Conservation (phyloP, 2,888 invertebrate species). For the Noctua fimbriata region DNA sequence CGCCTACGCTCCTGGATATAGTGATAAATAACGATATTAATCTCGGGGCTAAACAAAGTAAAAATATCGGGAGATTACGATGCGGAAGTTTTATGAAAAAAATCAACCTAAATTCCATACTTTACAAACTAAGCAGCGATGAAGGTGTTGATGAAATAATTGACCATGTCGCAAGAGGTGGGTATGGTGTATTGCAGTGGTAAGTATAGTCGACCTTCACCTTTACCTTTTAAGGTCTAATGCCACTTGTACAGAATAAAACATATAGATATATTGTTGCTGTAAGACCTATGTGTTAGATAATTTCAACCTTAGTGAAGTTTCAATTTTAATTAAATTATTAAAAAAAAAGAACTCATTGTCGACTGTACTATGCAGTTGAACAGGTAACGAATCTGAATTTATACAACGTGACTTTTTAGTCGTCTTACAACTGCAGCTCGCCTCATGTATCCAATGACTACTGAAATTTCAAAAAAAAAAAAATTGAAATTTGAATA, state of each 20-base stretch:
- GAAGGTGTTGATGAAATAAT: slow-evolving; percentile 44
- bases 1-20: slow-evolving; percentile 40
- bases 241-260: not conserved
- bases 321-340: not conserved
- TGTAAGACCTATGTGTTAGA: not conserved
- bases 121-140: slow-evolving; percentile 23
- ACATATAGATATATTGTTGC: not conserved
- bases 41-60: not conserved
- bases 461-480: no score
- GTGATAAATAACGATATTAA: slow-evolving; percentile 43
- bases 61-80: slow-evolving; percentile 33
- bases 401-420: not conserved
- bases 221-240: not conserved
- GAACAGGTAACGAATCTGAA: not conserved
- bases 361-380: not conserved
- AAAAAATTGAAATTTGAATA: no score
- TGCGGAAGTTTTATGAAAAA: not conserved
- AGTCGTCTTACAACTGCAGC: no score
- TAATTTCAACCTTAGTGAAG: not conserved
- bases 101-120: slow-evolving; percentile 34
- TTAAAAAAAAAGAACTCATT: not conserved
- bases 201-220: not conserved
- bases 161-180: slow-evolving; percentile 31
- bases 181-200: slow-evolving; percentile 7
- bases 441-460: no score